Conservation (phyloP, 2,113 vertebrate genomes). For the Noturus placidus region DNA sequence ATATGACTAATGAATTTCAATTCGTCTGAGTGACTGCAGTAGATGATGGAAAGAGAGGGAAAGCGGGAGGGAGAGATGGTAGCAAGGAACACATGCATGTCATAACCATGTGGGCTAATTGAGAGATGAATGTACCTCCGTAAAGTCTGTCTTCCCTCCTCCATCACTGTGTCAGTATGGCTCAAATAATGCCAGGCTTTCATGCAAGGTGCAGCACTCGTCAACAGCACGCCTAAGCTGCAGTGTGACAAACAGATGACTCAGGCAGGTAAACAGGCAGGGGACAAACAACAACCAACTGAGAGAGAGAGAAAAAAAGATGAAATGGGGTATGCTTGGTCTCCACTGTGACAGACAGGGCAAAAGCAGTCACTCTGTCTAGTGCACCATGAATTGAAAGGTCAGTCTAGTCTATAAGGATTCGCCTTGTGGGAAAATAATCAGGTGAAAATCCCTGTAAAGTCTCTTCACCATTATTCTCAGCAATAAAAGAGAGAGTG, state of each 20-base stretch:
- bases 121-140: conserved; percentile 26
- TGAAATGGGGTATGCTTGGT: background rate
- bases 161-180: conserved; percentile 40
- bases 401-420: conserved; percentile 44
- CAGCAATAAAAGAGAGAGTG: conserved; percentile 45
- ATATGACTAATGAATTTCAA: conserved; percentile 54
- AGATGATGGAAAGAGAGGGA: conserved; percentile 10
- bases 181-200: conserved; percentile 46
- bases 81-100: conserved; percentile 13
- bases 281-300: conserved; percentile 46
- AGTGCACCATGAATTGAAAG: conserved; percentile 45
- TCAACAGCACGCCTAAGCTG: conserved; percentile 44
- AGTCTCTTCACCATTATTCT: conserved; percentile 47
- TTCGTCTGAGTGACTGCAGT: conserved; percentile 43
- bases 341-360: conserved; percentile 19
- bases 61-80: background rate
- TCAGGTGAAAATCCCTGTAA: conserved; percentile 53
- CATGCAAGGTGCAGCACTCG: conserved; percentile 49
- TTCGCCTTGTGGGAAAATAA: conserved; percentile 46
- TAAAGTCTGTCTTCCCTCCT: conserved; percentile 26
- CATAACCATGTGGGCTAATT: conserved; percentile 19
- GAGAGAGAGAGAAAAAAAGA: conserved; percentile 21
- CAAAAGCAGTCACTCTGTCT: conserved; percentile 22
- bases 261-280: conserved; percentile 55
- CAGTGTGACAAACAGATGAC: conserved; percentile 54